Conservation (phyloP, 2,113 vertebrate genomes). For the Furnarius figulus region DNA sequence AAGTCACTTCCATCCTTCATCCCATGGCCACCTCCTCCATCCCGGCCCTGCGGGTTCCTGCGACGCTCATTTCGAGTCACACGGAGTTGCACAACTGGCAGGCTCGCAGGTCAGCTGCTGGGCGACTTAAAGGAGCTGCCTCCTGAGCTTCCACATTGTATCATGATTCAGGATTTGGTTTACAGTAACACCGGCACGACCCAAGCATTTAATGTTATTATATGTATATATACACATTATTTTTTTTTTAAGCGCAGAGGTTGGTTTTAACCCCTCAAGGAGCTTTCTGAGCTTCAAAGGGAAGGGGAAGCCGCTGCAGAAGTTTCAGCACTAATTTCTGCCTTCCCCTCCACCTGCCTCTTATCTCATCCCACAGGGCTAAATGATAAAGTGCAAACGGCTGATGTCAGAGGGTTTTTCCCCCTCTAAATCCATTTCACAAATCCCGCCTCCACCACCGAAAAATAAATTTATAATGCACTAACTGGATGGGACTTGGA, state of each 20-base stretch:
- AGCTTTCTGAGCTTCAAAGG: background rate
- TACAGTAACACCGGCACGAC: background rate
- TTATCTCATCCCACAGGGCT: background rate
- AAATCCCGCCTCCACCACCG: rapidly evolving
- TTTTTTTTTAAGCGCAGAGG: rapidly evolving
- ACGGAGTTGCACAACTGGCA: background rate
- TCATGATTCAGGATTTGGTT: background rate
- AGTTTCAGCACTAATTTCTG: background rate
- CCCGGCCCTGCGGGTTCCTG: background rate
- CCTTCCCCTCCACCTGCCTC: background rate
- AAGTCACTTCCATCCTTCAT: background rate
- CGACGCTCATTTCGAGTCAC: rapidly evolving
- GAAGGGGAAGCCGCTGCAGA: rapidly evolving
- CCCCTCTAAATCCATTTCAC: background rate
- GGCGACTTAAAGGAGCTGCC: background rate
- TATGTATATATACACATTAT: too few relatives aligned
- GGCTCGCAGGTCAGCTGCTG: background rate
- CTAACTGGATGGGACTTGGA: background rate
- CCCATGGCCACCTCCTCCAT: background rate
- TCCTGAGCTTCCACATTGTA: background rate
- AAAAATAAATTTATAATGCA: background rate
- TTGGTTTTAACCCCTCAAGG: background rate
- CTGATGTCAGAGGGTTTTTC: background rate
- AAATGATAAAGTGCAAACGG: background rate
- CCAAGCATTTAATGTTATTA: background rate